These are phyloP conservation scores for Carollia perspicillata DNA, from an alignment of 2,113 vertebrate species.

Conservation along the genomic window DNA sequence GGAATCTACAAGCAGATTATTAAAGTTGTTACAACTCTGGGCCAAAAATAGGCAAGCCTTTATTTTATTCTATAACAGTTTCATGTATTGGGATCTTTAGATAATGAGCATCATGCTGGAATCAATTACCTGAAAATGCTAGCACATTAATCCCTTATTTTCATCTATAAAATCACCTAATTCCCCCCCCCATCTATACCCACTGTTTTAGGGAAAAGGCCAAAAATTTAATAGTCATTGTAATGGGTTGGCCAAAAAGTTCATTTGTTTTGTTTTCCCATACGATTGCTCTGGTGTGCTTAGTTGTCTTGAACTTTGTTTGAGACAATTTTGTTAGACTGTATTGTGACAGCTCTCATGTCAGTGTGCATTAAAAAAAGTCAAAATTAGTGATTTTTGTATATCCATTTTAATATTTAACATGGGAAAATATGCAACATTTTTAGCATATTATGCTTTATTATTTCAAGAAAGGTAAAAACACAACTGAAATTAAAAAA, in stretches of 20 bases:
- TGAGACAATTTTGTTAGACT: too few relatives aligned
- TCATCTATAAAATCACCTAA: not conserved
- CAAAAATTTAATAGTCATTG: not conserved
- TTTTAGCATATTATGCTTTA: too few relatives aligned
- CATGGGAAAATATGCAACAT: too few relatives aligned
- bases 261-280: not conserved
- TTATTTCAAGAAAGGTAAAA: too few relatives aligned
- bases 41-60: not conserved
- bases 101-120: not conserved
- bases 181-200: not conserved
- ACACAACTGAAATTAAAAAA: too few relatives aligned
- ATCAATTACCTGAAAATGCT: not conserved
- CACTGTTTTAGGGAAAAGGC: not conserved
- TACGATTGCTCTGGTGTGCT: too few relatives aligned
- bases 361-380: too few relatives aligned
- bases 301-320: too few relatives aligned
- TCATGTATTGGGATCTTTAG: not conserved
- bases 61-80: conserved; percentile 1
- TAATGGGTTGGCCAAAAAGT: too few relatives aligned
- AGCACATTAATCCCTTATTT: not conserved
- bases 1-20: not conserved
- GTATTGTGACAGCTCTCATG: too few relatives aligned
- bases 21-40: not conserved
- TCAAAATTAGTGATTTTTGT: too few relatives aligned
- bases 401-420: too few relatives aligned